These are phyloP conservation scores for Phenganax marumi DNA, from an alignment of 92 coral and sea anemone species.

Conservation along the genomic window DNA sequence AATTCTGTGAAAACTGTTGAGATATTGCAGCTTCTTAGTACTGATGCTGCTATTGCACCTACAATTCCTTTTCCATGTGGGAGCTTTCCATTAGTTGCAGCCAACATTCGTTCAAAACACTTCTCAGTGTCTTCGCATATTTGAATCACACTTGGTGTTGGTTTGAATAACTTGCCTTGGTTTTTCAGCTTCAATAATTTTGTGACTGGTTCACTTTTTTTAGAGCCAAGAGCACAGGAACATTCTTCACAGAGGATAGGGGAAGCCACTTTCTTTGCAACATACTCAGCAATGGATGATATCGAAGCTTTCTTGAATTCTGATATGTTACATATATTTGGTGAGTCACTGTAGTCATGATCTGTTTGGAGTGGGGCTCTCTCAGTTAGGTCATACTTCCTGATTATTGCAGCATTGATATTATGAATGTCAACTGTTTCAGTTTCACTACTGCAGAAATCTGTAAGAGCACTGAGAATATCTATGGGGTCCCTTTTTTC, in stretches of 20 bases:
- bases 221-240: constrained; percentile 1
- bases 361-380: background rate
- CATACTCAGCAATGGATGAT: constrained; percentile 27
- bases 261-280: constrained; percentile 6
- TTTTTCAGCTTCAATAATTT: background rate
- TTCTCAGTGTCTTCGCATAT: constrained; percentile 2
- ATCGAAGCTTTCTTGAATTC: constrained; percentile 21
- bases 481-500: constrained; percentile 12
- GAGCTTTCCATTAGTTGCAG: background rate
- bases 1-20: background rate
- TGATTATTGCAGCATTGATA: constrained; percentile 11
- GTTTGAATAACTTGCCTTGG: background rate
- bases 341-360: constrained; percentile 18
- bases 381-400: background rate
- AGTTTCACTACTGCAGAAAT: background rate
- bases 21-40: background rate
- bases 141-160: background rate
- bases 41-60: background rate
- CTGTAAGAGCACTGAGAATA: background rate
- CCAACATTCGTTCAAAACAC: constrained; percentile 20
- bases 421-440: background rate
- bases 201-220: background rate
- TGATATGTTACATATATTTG: background rate
- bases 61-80: background rate
- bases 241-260: constrained; percentile 16